phyloP scores from a whole-genome alignment of 2,797 vertebrate genomes.

The Enteromius unitaeniatus region DNA sequence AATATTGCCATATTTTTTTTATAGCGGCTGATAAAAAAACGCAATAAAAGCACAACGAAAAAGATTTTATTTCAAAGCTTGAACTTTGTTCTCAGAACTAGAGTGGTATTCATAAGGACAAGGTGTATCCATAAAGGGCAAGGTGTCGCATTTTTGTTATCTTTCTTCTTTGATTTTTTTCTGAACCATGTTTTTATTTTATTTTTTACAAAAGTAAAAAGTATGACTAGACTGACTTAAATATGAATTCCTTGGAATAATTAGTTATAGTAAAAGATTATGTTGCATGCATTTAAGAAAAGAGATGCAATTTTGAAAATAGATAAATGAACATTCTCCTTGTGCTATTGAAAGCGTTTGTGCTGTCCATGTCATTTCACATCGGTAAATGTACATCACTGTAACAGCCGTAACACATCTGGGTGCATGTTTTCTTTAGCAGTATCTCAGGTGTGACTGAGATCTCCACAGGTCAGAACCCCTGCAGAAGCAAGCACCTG shows the following conservation, averaged over 20 bases:
- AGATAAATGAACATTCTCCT: not conserved
- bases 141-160: not conserved
- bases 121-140: not conserved
- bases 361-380: slow-evolving; percentile 47
- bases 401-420: slow-evolving; percentile 28
- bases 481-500: slow-evolving; percentile 43
- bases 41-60: not conserved
- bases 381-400: slow-evolving; percentile 26
- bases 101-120: not conserved
- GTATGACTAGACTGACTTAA: not conserved
- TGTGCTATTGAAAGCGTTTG: slow-evolving; percentile 12
- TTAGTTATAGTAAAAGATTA: not conserved
- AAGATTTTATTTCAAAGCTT: not conserved
- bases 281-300: not conserved
- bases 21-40: not conserved
- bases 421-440: not conserved
- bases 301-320: not conserved
- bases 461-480: slow-evolving; percentile 14
- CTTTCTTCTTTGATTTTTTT: not conserved
- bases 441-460: slow-evolving; percentile 41
- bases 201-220: not conserved
- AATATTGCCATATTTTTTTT: not conserved
- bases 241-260: not conserved
- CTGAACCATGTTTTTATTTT: not conserved
- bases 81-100: not conserved